Base-by-base conservation (phyloP, 2,113 vertebrate species). In the Origma solitaria region DNA sequence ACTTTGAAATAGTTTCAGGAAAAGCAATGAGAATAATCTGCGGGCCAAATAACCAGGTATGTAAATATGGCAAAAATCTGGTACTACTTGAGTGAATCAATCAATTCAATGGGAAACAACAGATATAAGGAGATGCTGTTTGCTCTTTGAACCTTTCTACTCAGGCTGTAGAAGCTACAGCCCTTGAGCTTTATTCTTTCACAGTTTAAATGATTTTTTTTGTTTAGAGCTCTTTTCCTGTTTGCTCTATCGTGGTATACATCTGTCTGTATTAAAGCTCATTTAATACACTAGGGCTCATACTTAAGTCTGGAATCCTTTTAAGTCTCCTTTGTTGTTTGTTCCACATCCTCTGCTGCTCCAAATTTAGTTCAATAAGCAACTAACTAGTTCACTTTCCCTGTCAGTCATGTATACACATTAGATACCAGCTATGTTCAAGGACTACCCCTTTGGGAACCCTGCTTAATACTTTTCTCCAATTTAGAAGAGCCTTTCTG, bases 401-500 rank as follows among this genome's bases (percentile, higher is more conserved):
- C 65, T 0, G 21, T 81, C 92, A 94, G 72, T 86, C 90, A 90
- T 86, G 79, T 85, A 73, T 40, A 82, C 45, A 91, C 85, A 90
- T 96, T 92, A 94, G 69, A 90, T 37, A 78, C 27, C 1, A 0
- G 25, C 79, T 82, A 17, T 65, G 72, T 64, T 90, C 86, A 91
- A 91, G 83, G 53, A 90, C 83, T 82, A 57, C 7, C n/a, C 86
- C 65, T 86, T 88, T 70, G 94, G 93, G 93, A 94, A 20, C 28
- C 15, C 65, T 92, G 14, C 35, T 97, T 96, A 95, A 85, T 91
- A 72, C 57, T 86, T 86, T 68, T 84, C 54, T 91, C 82, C 86
- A 95, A 87, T 97, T 96, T 93, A 94, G 58, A 81, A 71, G 71
- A 86, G 82, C 35, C 77, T 88, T 95, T 88, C 77, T 97, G 95